Percentiles rank a stretch among this genome's conserved stretches.
phyloP scores from a whole-genome alignment of 2,113 vertebrate genomes.

The Aplodontia rufa region DNA sequence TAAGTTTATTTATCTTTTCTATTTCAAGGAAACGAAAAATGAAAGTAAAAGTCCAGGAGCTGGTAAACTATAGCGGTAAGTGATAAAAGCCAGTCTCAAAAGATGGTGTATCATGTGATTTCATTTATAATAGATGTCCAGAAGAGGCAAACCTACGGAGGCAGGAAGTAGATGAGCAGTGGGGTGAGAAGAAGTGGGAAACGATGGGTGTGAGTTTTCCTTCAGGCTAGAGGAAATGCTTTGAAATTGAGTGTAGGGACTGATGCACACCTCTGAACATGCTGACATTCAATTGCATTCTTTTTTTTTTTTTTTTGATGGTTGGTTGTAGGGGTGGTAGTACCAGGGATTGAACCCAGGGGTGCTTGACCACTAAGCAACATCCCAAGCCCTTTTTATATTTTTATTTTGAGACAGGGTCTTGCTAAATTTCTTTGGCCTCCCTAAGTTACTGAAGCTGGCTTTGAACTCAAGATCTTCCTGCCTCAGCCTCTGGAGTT shows the following conservation, averaged over 20 bases:
- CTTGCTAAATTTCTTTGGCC: too few species aligned
- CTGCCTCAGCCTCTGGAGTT: too few species aligned
- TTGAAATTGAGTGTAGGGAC: not conserved
- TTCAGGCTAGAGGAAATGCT: not conserved
- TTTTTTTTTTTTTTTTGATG: too few species aligned
- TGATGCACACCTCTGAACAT: not conserved
- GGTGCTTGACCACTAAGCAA: too few species aligned
- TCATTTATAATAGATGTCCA: not conserved
- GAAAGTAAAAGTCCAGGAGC: constrained; percentile 36
- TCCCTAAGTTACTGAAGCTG: too few species aligned
- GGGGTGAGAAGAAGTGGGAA: not conserved
- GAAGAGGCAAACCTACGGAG: not conserved
- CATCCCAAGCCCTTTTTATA: too few species aligned
- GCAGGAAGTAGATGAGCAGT: not conserved
- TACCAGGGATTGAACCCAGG: too few species aligned
- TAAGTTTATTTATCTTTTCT: not conserved
- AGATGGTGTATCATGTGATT: not conserved
- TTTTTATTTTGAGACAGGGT: too few species aligned
- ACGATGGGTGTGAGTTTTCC: not conserved
- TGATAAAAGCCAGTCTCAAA: not conserved
- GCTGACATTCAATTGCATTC: not conserved
- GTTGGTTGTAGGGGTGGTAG: too few species aligned
- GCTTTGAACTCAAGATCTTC: too few species aligned
- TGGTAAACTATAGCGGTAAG: constrained; percentile 8
- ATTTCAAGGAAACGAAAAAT: constrained; percentile 34